Percentiles rank a stretch among this genome's conserved stretches.
Conservation (phyloP, 2,888 invertebrate species). For the Diarsia mendica region DNA sequence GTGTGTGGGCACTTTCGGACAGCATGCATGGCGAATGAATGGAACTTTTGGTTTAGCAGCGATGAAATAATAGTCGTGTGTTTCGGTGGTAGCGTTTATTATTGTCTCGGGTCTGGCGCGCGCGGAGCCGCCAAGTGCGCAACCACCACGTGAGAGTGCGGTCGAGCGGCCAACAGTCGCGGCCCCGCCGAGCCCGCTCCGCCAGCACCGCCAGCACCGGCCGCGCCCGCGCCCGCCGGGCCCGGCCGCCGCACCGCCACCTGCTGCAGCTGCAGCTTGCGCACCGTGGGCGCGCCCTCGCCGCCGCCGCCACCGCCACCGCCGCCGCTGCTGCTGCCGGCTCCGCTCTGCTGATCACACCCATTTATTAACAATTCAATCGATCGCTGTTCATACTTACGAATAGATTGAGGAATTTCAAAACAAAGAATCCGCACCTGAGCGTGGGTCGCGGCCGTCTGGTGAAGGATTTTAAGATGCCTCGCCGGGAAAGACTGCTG, state of each 20-base stretch:
- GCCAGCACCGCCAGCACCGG: conserved; percentile 43
- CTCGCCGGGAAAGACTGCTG: conserved; percentile 89
- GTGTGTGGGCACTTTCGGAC: background rate
- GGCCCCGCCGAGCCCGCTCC: conserved; percentile 21
- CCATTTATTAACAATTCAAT: background rate
- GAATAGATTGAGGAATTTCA: background rate
- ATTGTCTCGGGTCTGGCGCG: conserved; percentile 60
- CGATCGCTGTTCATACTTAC: background rate
- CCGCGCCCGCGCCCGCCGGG: conserved; percentile 70
- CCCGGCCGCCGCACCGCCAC: conserved; percentile 76
- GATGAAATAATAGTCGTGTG: conserved; percentile 20
- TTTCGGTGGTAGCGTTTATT: conserved; percentile 47
- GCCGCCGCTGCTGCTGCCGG: conserved; percentile 63
- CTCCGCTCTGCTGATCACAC: conserved; percentile 23
- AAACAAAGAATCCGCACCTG: conserved; percentile 63
- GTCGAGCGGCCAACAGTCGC: conserved; percentile 89
- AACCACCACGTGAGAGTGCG: conserved; percentile 80
- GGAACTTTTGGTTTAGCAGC: background rate
- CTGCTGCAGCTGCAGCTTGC: conserved; percentile 66
- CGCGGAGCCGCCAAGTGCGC: conserved; percentile 77
- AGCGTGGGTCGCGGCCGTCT: conserved; percentile 76
- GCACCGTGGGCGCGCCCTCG: conserved; percentile 78
- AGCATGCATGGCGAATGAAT: background rate
- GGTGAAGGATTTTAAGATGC: conserved; percentile 87
- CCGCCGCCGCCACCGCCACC: conserved; percentile 82